phyloP scores from a whole-genome alignment of 2,888 invertebrate species.

The Mycogona germanica region DNA sequence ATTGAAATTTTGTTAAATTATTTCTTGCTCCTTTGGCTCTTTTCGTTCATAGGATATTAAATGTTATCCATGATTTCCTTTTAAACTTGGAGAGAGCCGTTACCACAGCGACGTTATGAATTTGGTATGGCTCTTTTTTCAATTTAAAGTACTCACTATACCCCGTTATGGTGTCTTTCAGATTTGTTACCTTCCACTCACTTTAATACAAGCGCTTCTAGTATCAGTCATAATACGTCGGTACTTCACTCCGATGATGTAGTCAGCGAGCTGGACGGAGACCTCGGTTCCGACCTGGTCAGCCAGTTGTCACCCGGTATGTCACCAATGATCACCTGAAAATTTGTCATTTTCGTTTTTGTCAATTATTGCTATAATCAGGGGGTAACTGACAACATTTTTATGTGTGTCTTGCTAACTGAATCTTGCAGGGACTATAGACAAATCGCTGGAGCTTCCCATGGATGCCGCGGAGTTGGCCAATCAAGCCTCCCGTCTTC shows the following conservation, averaged over 20 bases:
- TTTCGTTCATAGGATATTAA: too few relatives aligned
- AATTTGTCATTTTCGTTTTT: not conserved
- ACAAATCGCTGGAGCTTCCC: constrained; percentile 41
- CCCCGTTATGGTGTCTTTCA: not conserved
- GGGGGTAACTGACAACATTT: not conserved
- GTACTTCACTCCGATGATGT: constrained; percentile 23
- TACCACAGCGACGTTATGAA: too few relatives aligned
- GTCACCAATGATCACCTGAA: not conserved
- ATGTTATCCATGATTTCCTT: too few relatives aligned
- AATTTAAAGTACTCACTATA: not conserved
- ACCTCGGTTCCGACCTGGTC: constrained; percentile 26
- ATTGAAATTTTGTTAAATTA: too few relatives aligned
- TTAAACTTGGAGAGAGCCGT: too few relatives aligned
- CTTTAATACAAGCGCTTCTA: constrained; percentile 14
- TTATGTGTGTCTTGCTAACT: not conserved
- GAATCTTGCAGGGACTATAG: constrained; percentile 27
- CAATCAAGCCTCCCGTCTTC: constrained; percentile 49
- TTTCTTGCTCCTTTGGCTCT: too few relatives aligned
- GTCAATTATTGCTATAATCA: too few relatives aligned
- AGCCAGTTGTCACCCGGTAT: constrained; percentile 27
- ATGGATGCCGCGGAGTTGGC: constrained; percentile 47
- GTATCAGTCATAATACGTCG: constrained; percentile 20
- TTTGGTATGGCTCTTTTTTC: not conserved
- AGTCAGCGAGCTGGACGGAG: constrained; percentile 21
- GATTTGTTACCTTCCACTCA: constrained; percentile 21